A percentile compares a stretch with the other conserved stretches of the same genome.
Evolutionary conservation across 2,113 vertebrate genomes (phyloP).

Genomic region (Rutilus rutilus): DNA sequence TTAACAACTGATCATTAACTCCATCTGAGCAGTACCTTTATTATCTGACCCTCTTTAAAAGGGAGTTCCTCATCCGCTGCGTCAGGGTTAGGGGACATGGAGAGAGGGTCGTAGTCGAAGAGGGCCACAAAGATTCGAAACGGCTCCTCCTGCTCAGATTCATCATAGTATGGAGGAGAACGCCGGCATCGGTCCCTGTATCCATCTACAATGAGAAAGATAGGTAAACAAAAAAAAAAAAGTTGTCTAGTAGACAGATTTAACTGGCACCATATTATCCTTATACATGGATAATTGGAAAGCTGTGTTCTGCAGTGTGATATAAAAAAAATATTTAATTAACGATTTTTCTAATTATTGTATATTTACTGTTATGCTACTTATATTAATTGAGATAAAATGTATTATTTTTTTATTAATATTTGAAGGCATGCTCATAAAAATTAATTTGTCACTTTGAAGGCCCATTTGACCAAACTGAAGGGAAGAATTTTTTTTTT

Average conservation of each 20-base stretch:
- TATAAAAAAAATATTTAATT: too few species aligned
- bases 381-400: neutral
- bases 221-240: constrained; percentile 23
- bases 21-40: constrained; percentile 79
- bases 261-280: neutral
- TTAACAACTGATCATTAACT: neutral
- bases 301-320: neutral
- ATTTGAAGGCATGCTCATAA: too few species aligned
- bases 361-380: neutral
- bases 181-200: constrained; percentile 80
- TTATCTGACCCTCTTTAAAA: constrained; percentile 96
- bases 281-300: neutral
- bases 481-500: too few species aligned
- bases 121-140: constrained; percentile 92
- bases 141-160: constrained; percentile 88
- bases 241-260: neutral
- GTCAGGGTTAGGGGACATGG: constrained; percentile 96
- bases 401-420: neutral
- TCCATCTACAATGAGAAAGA: constrained; percentile 75
- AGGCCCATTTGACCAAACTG: too few species aligned
- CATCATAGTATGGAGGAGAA: constrained; percentile 88
- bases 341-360: neutral
- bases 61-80: constrained; percentile 94
- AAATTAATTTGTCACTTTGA: too few species aligned
- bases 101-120: constrained; percentile 94